Evolutionary conservation across 2,888 invertebrate species (phyloP), one percentile per base, ranked within the genome.

Genomic region (Drosophila phalerata): DNA sequence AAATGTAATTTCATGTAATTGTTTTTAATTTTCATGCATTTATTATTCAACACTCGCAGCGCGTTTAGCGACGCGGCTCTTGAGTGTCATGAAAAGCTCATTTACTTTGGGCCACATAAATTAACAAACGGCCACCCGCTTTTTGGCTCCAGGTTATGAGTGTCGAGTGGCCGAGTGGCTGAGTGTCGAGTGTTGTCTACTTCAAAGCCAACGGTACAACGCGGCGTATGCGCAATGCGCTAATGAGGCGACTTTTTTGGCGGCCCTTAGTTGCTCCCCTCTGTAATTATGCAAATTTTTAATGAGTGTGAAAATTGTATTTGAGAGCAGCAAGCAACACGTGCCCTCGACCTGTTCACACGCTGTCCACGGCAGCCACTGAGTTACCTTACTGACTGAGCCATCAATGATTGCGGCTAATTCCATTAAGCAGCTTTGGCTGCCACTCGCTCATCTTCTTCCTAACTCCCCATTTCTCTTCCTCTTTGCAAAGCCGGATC

Each of bases 201-300:
- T 75, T 78, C 73, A 76, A 81, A 81, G 62, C 48, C 56, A 57
- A 10, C 37, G n/a, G 42, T 22, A 58, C 57, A 37, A 58, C 30
- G 77, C 22, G 73, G 73, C 70, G 73, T 77, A 77, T 77, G 70
- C 77, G 66, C 77, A 57, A 64, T 70, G 82, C 69, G 77, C 69
- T 82, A 82, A 81, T 77, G 85, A 79, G 75, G 40, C 56, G 51
- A 63, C 45, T 58, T 64, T 64, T 43, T 47, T 10, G 22, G 32
- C 32, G n/a, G 15, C 38, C 58, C 60, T 51, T 32, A 28, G 32
- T 30, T 49, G 34, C 37, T 70, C 57, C 77, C 65, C 30, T 53
- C 52, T 53, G 77, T 86, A 88, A 87, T 87, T 87, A 88, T 88
- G 88, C 83, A 88, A 87, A 87, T 87, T 86, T 88, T 70, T 86